phyloP scores from a whole-genome alignment of 2,797 vertebrate species.

The Mionectes olivaceus region DNA sequence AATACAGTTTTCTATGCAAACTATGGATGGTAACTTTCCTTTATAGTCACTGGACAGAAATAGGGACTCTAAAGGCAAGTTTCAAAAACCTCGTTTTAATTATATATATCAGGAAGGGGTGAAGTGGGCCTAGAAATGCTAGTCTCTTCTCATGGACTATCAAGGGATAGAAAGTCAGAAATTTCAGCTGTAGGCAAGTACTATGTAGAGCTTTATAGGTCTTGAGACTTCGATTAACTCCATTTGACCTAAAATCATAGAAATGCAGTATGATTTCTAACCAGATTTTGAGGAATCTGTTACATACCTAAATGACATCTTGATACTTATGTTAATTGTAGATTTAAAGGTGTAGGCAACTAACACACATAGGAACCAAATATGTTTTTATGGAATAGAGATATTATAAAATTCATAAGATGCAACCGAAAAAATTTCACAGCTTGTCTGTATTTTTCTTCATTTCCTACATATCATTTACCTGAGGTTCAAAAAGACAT shows the following conservation, averaged over 20 bases:
- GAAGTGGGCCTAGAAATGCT: background rate
- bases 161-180: background rate
- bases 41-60: background rate
- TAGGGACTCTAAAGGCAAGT: background rate
- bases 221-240: background rate
- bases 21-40: background rate
- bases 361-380: background rate
- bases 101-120: background rate
- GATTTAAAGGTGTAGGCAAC: background rate
- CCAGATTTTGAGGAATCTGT: background rate
- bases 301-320: background rate
- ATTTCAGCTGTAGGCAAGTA: background rate
- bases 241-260: background rate
- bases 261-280: background rate
- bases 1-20: background rate
- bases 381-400: background rate
- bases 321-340: background rate
- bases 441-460: background rate
- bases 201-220: background rate
- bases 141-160: background rate
- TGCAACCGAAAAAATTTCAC: background rate
- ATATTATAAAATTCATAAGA: background rate
- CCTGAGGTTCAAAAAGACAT: background rate
- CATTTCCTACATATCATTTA: background rate
- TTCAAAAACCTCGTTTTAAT: background rate